These are phyloP conservation scores for Macrostomum lignano DNA, from an alignment of 1,140 invertebrate species.

Conservation along the genomic window DNA sequence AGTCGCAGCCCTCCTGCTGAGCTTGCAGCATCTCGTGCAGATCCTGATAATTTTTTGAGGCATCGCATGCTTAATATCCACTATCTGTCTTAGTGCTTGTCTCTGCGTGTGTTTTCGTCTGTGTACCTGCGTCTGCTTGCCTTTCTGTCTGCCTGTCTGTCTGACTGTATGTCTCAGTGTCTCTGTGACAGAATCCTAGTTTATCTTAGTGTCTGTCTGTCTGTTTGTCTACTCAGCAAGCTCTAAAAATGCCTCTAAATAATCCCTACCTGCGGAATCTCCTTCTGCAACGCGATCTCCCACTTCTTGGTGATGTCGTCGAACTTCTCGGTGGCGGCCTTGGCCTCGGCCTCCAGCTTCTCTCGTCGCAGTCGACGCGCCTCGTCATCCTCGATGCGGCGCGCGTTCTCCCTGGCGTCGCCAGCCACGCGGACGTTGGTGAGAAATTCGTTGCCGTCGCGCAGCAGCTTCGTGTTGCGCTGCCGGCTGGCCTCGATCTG, in stretches of 20 bases:
- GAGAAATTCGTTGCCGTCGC: conserved; percentile 25
- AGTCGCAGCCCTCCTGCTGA: conserved; percentile 38
- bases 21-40: conserved; percentile 26
- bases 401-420: conserved; percentile 19
- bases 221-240: no score
- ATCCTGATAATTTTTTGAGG: background rate
- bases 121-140: no score
- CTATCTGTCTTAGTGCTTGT: no score
- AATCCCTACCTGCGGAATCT: conserved; percentile 47
- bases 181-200: no score
- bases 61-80: no score
- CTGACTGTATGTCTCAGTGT: no score
- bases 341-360: conserved; percentile 38
- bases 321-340: conserved; percentile 37
- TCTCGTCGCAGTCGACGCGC: conserved; percentile 22
- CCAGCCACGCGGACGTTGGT: conserved; percentile 25
- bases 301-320: conserved; percentile 37
- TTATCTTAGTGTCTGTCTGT: no score
- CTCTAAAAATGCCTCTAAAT: no score
- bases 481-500: conserved; percentile 23
- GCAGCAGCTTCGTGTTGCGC: conserved; percentile 17
- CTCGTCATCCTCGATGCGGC: conserved; percentile 22
- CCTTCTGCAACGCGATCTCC: conserved; percentile 38
- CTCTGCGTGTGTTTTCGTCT: no score
- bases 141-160: no score